phyloP scores from a whole-genome alignment of 2,113 vertebrate genomes.

The Sporophila hypoxantha region DNA sequence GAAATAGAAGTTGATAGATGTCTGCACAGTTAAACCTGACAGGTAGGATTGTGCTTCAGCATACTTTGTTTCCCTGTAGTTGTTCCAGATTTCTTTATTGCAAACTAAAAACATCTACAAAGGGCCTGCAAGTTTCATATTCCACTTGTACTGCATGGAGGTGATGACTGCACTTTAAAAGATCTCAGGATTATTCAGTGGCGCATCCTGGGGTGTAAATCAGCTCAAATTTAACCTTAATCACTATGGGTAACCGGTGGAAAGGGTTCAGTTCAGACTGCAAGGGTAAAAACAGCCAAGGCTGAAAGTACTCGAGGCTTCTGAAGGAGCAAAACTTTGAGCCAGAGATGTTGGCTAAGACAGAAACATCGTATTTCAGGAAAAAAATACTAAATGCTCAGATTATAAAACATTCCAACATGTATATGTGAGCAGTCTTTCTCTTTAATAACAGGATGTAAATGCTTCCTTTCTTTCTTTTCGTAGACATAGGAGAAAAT shows the following conservation, averaged over 20 bases:
- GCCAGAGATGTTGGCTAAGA: neutral
- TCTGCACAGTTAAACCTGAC: neutral
- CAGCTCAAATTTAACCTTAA: neutral
- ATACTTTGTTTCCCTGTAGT: neutral
- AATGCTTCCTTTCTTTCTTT: neutral
- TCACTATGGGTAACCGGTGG: neutral
- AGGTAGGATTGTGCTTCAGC: neutral
- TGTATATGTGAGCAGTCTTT: neutral
- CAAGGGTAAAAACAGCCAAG: neutral
- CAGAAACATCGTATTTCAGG: neutral
- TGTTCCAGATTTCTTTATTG: neutral
- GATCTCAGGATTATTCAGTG: neutral
- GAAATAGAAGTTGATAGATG: neutral
- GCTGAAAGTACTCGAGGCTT: neutral
- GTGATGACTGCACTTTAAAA: neutral
- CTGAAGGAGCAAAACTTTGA: neutral
- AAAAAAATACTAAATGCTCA: neutral
- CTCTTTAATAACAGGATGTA: neutral
- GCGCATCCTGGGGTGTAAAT: neutral
- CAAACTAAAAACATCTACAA: neutral
- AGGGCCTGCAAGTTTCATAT: neutral
- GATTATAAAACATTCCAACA: neutral
- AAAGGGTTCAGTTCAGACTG: neutral
- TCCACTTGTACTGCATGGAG: neutral
- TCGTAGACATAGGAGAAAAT: neutral